Evolutionary conservation across 2,113 vertebrate genomes (phyloP).

Genomic region (Hemiscyllium ocellatum): DNA sequence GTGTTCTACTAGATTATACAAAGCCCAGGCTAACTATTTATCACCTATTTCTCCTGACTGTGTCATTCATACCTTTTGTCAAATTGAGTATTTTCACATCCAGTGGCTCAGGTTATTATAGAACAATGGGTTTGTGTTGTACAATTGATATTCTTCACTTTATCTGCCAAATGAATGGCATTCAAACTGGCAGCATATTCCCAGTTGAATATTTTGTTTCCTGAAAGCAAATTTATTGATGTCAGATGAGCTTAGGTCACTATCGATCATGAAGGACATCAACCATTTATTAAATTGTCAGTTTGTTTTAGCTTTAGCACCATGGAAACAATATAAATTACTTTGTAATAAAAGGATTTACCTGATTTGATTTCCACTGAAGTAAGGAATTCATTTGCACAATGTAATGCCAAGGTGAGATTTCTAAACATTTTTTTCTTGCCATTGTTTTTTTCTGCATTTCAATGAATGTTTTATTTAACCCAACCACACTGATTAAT

Average conservation of each 20-base stretch:
- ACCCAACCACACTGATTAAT: not conserved
- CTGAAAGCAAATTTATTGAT: slow-evolving; percentile 29
- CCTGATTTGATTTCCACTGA: not conserved
- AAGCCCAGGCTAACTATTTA: not conserved
- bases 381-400: not conserved
- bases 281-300: slow-evolving; percentile 35
- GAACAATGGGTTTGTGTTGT: slow-evolving; percentile 16
- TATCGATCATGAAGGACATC: slow-evolving; percentile 30
- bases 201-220: slow-evolving; percentile 35
- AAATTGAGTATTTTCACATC: slow-evolving; percentile 35
- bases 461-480: not conserved
- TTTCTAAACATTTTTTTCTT: not conserved
- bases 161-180: slow-evolving; percentile 32
- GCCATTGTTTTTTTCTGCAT: not conserved
- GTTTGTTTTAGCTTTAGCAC: slow-evolving; percentile 6
- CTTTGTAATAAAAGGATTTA: slow-evolving; percentile 11
- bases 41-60: not conserved
- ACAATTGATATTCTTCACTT: slow-evolving; percentile 7
- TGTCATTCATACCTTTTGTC: slow-evolving; percentile 22
- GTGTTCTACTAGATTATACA: not conserved
- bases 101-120: not conserved
- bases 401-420: not conserved
- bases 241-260: slow-evolving; percentile 33
- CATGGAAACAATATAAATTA: not conserved
- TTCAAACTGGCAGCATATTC: slow-evolving; percentile 18